These are phyloP conservation scores for Pteria penguin DNA, from an alignment of 2,888 invertebrate species.

Conservation along the genomic window DNA sequence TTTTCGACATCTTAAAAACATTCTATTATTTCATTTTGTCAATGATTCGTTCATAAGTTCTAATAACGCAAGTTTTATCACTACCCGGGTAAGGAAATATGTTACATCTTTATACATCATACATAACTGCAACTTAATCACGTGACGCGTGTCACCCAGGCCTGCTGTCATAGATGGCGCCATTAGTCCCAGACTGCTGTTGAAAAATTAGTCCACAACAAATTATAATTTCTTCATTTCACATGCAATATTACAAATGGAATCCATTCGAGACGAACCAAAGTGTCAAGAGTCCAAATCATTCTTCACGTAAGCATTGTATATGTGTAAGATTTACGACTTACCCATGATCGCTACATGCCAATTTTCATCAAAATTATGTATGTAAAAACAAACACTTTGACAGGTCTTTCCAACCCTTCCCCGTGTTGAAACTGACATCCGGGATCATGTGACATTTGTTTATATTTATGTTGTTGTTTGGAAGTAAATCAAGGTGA, in stretches of 20 bases:
- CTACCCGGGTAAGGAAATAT: no score
- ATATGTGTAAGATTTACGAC: neutral
- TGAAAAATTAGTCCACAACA: neutral
- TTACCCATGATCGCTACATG: neutral
- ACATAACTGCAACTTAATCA: no score
- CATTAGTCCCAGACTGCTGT: neutral
- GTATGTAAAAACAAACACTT: neutral
- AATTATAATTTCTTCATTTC: neutral
- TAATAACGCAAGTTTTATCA: no score
- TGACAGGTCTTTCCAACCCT: neutral
- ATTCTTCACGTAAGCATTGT: neutral
- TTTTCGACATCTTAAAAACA: no score
- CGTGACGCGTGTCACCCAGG: neutral
- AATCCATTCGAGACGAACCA: neutral
- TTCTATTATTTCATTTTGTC: no score
- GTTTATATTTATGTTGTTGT: no score
- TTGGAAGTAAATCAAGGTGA: no score
- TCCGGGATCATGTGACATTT: no score
- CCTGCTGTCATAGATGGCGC: neutral
- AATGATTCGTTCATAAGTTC: no score
- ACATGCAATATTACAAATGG: no score
- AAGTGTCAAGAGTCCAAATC: neutral
- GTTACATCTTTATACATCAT: no score
- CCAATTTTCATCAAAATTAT: neutral
- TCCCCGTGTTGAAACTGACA: no score